Evolutionary conservation across 2,113 vertebrate species (phyloP).

Genomic region (Hypanus sabinus): DNA sequence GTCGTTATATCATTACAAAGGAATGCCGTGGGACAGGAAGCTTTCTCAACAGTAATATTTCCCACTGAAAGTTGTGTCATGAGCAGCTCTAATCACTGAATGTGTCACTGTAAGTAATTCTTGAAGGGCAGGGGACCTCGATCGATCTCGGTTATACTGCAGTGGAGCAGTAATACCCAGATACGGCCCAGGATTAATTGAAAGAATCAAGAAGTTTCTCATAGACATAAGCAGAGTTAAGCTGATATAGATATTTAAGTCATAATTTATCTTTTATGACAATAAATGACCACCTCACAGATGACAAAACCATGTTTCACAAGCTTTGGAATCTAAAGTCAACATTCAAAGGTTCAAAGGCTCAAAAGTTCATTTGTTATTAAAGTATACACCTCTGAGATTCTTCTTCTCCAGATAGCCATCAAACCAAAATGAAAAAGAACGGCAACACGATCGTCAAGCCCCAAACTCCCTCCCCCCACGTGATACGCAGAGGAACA

Average conservation of each 20-base stretch:
- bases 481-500: no score
- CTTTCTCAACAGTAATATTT: not conserved
- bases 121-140: not conserved
- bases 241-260: not conserved
- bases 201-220: not conserved
- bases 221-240: not conserved
- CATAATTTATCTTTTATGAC: not conserved
- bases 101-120: no score
- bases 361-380: no score
- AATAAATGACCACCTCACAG: not conserved
- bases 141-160: not conserved
- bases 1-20: not conserved
- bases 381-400: no score
- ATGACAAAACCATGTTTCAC: not conserved
- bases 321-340: not conserved
- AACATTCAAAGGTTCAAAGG: not conserved
- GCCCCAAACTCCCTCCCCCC: no score
- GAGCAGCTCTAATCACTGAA: not conserved
- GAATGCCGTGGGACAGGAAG: not conserved
- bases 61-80: not conserved
- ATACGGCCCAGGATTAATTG: not conserved
- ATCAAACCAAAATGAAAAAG: no score
- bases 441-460: no score
- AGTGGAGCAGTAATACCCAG: not conserved
- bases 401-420: no score